phyloP scores from a whole-genome alignment of 2,113 vertebrate genomes.

The Archocentrus centrarchus region DNA sequence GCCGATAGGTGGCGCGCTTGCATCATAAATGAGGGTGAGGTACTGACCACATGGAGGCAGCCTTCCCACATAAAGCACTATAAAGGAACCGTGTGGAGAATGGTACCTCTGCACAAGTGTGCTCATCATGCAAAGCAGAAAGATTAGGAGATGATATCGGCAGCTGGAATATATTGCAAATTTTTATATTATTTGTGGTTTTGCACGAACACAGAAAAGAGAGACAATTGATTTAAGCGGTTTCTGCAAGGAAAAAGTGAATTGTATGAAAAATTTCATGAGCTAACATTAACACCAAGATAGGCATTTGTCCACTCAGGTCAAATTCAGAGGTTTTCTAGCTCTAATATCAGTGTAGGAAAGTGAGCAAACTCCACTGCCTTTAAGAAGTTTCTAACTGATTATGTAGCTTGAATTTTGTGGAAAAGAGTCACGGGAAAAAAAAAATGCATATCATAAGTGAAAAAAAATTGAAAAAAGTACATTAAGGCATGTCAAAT shows the following conservation, averaged over 20 bases:
- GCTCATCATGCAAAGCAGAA: not conserved
- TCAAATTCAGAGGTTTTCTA: not conserved
- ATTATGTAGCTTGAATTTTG: not conserved
- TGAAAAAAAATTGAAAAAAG: not conserved
- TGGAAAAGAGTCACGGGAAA: too few relatives aligned
- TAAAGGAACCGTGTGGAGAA: not conserved
- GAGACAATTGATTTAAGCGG: not conserved
- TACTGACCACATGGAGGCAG: not conserved
- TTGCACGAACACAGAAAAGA: not conserved
- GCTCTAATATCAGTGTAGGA: not conserved
- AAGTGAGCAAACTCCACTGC: not conserved
- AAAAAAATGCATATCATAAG: not conserved
- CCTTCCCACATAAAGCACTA: not conserved
- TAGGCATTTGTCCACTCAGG: not conserved
- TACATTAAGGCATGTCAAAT: not conserved
- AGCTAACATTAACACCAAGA: not conserved
- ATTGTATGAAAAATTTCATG: accelerated
- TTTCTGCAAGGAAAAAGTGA: not conserved
- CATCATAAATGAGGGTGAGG: not conserved
- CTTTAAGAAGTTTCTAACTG: too few relatives aligned
- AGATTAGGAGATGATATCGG: not conserved
- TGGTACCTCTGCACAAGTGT: not conserved
- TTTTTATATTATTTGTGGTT: not conserved
- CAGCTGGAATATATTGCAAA: not conserved
- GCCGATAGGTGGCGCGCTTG: conserved; percentile 48